Base-by-base conservation (phyloP, 2,888 invertebrate genomes). In the Mesorhabditis belari region DNA sequence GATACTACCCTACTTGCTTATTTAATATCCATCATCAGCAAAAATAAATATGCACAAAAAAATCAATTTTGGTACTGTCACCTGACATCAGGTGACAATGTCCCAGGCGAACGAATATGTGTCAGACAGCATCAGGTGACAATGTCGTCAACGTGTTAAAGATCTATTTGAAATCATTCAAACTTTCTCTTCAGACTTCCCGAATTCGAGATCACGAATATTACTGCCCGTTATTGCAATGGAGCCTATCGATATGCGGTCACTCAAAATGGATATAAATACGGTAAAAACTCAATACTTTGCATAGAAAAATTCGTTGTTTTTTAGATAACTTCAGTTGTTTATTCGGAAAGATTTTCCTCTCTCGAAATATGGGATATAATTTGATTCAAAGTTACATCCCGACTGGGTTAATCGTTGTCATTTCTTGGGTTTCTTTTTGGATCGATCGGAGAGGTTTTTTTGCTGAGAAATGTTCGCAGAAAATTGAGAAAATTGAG, bases 341-440 rank as follows among this genome's bases (percentile, higher is more conserved):
- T 51, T 58, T 75, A n/a, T 65, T 61, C 52, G 70, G 62, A 12
- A 62, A 63, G 27, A 74, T 74, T 55, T 57, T 62, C 54, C 61
- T 74, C 49, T 54, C 66, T 9, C 62, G 74, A 9, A 62, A 69
- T 19, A 75, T 74, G 49, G 71, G 70, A 17, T 74, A 74, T 55
- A 75, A 74, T 51, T 49, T 74, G 19, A 74, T 74, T 6, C 74
- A 74, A 51, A 61, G 61, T 12, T 62, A 57, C 49, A 55, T 61
- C 19, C 57, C 57, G 23, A 61, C 60, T 3, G 62, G 64, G 4
- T 58, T 73, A n/a, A 73, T 73, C 35, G 74, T 74, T 19, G 67
- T 73, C 62, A 74, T 73, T 21, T 67, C 67, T 5, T 73, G 74
- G 73, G 73, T 73, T n/a, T 69, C 69, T 2, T 73, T 73, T 57